phyloP scores from a whole-genome alignment of 2,888 invertebrate genomes.

The Drosophila multiciliata region DNA sequence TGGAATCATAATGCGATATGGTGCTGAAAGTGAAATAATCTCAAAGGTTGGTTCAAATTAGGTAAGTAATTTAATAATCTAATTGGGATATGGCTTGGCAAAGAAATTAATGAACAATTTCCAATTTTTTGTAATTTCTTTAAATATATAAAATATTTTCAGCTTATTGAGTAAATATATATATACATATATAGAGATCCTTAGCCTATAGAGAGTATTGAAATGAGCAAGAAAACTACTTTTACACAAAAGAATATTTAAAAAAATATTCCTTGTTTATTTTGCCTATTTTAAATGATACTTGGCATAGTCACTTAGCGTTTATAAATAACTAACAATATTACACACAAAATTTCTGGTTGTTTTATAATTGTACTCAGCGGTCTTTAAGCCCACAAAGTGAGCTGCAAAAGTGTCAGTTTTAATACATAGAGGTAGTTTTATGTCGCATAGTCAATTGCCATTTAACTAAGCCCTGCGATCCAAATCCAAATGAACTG shows the following conservation, averaged over 20 bases:
- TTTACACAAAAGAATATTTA: background rate
- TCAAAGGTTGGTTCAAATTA: background rate
- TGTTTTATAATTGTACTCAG: background rate
- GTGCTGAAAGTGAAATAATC: background rate
- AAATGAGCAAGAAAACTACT: background rate
- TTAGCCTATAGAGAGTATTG: background rate
- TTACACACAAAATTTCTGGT: background rate
- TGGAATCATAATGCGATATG: background rate
- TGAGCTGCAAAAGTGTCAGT: constrained; percentile 1
- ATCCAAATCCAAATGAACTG: constrained; percentile 70
- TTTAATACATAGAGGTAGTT: background rate
- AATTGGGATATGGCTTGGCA: background rate
- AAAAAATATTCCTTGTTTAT: background rate
- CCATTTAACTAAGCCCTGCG: constrained; percentile 60
- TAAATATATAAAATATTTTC: no score
- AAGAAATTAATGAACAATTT: no score
- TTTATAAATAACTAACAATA: background rate
- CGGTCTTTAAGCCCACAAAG: background rate
- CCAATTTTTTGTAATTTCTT: no score
- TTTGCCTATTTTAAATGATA: background rate
- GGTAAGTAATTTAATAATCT: background rate
- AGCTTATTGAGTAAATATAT: background rate
- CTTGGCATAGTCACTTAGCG: background rate
- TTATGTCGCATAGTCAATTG: constrained; percentile 16
- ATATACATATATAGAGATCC: background rate